phyloP scores from a whole-genome alignment of 2,113 vertebrate genomes.

The Brachyistius frenatus region DNA sequence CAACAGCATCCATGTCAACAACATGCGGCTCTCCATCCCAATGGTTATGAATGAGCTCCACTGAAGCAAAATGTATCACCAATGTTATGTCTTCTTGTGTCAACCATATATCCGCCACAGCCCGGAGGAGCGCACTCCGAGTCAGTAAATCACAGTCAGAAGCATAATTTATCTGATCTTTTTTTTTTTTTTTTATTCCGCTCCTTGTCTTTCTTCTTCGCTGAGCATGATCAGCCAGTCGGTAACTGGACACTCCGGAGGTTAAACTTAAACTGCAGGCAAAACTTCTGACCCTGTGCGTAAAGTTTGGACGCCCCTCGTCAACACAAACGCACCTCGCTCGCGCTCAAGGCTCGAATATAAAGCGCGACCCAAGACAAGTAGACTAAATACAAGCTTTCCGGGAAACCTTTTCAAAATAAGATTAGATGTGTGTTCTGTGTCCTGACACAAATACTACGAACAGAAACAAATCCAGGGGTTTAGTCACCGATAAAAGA shows the following conservation, averaged over 20 bases:
- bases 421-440: constrained; percentile 1
- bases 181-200: not conserved
- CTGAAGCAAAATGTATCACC: constrained; percentile 20
- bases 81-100: constrained; percentile 21
- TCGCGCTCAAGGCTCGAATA: not conserved
- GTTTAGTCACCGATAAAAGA: no score
- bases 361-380: not conserved
- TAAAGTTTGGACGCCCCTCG: constrained; percentile 29
- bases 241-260: not conserved
- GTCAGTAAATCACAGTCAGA: constrained; percentile 35
- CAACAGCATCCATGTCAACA: constrained; percentile 58
- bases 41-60: constrained; percentile 12
- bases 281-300: constrained; percentile 30
- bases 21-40: constrained; percentile 55
- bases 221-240: constrained; percentile 1
- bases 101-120: constrained; percentile 53
- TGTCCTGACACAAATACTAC: no score
- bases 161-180: constrained; percentile 7
- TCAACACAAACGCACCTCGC: constrained; percentile 4
- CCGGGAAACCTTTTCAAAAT: constrained; percentile 58
- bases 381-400: not conserved
- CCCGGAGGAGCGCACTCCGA: constrained; percentile 55
- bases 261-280: constrained; percentile 19
- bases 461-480: no score
- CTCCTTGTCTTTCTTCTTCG: constrained; percentile 16